A percentile compares a stretch with the other conserved stretches of the same genome.
Evolutionary conservation across 2,797 vertebrate genomes (phyloP).

Genomic region (Smutsia gigantea): DNA sequence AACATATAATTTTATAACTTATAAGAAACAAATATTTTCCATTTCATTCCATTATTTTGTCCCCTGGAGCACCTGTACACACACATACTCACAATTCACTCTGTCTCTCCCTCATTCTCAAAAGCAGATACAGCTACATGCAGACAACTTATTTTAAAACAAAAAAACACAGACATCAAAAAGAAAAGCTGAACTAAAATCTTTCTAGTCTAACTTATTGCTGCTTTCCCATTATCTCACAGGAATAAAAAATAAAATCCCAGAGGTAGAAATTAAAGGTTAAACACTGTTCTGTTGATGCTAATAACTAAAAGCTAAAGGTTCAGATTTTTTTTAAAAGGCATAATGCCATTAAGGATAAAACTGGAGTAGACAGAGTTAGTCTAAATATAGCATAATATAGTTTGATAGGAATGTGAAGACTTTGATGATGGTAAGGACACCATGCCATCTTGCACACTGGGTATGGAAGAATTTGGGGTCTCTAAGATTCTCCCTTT

Average conservation of each 20-base stretch:
- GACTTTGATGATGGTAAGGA: not conserved
- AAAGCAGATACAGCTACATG: not conserved
- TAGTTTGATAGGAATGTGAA: not conserved
- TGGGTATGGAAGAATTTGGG: not conserved
- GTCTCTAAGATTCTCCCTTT: not conserved
- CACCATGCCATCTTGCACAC: not conserved
- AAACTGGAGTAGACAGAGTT: not conserved
- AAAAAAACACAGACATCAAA: not conserved
- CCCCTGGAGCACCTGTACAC: not conserved
- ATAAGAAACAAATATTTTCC: not conserved
- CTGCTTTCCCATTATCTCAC: not conserved
- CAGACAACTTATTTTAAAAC: not conserved
- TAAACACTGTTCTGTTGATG: not conserved
- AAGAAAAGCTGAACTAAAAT: not conserved
- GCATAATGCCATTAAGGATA: not conserved
- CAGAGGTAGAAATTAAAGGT: not conserved
- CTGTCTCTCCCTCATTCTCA: not conserved
- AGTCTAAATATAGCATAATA: not conserved
- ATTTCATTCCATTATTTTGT: not conserved
- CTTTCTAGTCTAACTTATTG: not conserved
- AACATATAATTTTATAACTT: not conserved
- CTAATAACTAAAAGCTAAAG: not conserved
- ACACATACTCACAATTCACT: not conserved
- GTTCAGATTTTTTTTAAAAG: not conserved
- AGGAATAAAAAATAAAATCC: not conserved